Evolutionary conservation across 2,797 vertebrate species (phyloP), one percentile per base, ranked within the genome.

Genomic region (Triplophysa yarkandensis): DNA sequence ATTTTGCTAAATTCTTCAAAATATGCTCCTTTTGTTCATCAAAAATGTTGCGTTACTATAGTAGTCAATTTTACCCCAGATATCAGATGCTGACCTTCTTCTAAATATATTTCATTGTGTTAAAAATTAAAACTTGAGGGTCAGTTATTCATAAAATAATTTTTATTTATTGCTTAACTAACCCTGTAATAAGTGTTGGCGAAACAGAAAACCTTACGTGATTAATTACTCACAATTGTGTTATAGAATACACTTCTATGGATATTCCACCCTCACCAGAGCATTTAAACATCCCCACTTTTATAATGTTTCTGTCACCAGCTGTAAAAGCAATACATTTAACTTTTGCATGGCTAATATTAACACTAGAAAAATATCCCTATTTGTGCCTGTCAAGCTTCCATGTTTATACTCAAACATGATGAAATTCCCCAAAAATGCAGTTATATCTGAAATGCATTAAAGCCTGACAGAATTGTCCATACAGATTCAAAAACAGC

Each of bases 151-250:
- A 61, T 61, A 19, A 16, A 10, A 62, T 13, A n/a, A n/a, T n/a
- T n/a, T n/a, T 57, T 39, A 36, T 52, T 14, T 27, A 55, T 30
- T 54, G 11, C n/a, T 17, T 48, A 8, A n/a, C 44, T 8, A 48
- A 54, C n/a, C n/a, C n/a, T n/a, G n/a, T n/a, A n/a, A n/a, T n/a
- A 23, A 64, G 69, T 16, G 50, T 30, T 63, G 44, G 16, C 60
- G 27, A 13, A 13, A n/a, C 36, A 65, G 34, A 55, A 34, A 64
- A 8, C 13, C 10, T 23, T 17, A 55, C 14, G 27, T 63, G 70
- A 52, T 63, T 17, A 4, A 64, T 57, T 9, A 65, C 44, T 65
- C 34, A 64, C 17, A 25, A 23, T 43, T n/a, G n/a, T 30, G 25
- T 61, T 57, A 9, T 64, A 55, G 25, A 62, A 73, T 23, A 55